Conservation (phyloP, 1,140 invertebrate genomes). For the Drosophila truncata region DNA sequence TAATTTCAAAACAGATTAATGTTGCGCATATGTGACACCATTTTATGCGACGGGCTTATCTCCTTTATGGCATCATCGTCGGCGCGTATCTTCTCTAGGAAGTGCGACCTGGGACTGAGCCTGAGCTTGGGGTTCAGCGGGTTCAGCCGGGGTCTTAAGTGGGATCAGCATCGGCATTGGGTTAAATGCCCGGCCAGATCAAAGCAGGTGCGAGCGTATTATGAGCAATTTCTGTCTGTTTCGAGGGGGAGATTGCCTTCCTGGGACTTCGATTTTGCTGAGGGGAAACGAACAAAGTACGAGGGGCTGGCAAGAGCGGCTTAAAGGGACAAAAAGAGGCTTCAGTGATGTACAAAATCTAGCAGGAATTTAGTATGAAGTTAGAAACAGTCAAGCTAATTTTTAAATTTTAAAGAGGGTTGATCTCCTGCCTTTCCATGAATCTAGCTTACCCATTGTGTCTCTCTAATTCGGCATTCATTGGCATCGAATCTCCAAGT, state of each 20-base stretch:
- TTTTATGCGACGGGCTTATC: slow-evolving; percentile 82
- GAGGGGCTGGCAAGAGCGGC: not conserved
- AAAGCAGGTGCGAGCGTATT: slow-evolving; percentile 62
- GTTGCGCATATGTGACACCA: slow-evolving; percentile 84
- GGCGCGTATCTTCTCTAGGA: slow-evolving; percentile 25
- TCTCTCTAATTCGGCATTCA: slow-evolving; percentile 42
- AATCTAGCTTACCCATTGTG: slow-evolving; percentile 17
- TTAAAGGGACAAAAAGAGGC: slow-evolving; percentile 9
- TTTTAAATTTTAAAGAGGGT: not conserved
- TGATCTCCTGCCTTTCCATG: not conserved
- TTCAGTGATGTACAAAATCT: too few relatives aligned
- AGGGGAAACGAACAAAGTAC: not conserved
- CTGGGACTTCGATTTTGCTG: not conserved
- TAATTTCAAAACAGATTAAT: slow-evolving; percentile 84
- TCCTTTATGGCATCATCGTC: slow-evolving; percentile 80
- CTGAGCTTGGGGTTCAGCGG: slow-evolving; percentile 31
- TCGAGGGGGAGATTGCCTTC: slow-evolving; percentile 1
- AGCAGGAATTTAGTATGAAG: not conserved
- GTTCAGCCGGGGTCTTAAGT: slow-evolving; percentile 57
- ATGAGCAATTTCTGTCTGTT: slow-evolving; percentile 36
- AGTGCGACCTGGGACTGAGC: slow-evolving; percentile 16
- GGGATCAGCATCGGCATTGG: slow-evolving; percentile 57
- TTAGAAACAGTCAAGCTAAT: not conserved
- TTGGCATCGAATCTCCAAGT: slow-evolving; percentile 5
- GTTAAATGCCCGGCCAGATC: slow-evolving; percentile 55